Evolutionary conservation across 2,888 invertebrate genomes (phyloP).

Genomic region (Drosophila koepferae): DNA sequence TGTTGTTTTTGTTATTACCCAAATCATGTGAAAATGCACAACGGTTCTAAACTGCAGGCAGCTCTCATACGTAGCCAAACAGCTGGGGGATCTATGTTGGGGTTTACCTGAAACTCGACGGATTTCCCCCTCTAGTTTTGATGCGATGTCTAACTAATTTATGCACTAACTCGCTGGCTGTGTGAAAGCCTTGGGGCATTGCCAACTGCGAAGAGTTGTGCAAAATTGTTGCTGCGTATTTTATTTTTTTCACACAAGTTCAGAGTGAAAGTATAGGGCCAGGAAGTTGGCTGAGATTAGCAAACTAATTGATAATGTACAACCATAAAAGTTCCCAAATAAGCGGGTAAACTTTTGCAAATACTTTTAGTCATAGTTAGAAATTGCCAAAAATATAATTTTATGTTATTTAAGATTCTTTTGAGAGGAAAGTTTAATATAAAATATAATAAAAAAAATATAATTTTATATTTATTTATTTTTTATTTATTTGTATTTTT

Average conservation of each 20-base stretch:
- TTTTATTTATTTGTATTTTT: too few relatives aligned
- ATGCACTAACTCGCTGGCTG: conserved; percentile 38
- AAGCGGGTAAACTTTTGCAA: background rate
- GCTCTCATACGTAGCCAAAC: background rate
- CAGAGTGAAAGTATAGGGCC: background rate
- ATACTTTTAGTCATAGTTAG: background rate
- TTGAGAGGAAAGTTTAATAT: too few relatives aligned
- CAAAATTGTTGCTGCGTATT: conserved; percentile 4
- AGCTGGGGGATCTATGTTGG: conserved; percentile 13
- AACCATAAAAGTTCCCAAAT: too few relatives aligned
- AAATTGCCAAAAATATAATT: background rate
- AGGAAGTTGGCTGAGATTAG: background rate
- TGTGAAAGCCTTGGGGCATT: conserved; percentile 26
- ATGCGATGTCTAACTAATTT: conserved; percentile 55
- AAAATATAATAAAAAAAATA: too few relatives aligned
- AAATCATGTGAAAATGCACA: conserved; percentile 72
- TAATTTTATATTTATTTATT: too few relatives aligned
- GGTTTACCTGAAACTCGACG: conserved; percentile 11
- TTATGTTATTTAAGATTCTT: background rate
- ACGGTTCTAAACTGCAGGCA: conserved; percentile 30
- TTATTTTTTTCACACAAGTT: conserved; percentile 1
- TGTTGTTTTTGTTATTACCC: conserved; percentile 22
- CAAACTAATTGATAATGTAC: background rate
- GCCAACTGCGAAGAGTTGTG: conserved; percentile 21
- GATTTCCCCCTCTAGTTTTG: conserved; percentile 33